Evolutionary conservation across 1,140 invertebrate species (phyloP), one percentile per base, ranked within the genome.

Genomic region (Neotoxoptera formosana): DNA sequence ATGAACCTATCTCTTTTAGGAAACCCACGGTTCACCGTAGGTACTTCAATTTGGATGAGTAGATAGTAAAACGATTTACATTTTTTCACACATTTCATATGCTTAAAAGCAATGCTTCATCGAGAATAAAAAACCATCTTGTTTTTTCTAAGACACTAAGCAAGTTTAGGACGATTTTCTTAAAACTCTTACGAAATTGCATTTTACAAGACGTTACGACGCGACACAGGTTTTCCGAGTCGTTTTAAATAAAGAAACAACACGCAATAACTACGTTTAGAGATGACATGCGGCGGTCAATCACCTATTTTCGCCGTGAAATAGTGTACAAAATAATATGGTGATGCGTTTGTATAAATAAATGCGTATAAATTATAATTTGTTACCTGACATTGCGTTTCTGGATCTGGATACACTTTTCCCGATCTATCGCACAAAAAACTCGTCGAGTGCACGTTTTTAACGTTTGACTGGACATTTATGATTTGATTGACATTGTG

Each of bases 361-460:
- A n/a, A 0, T 17, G 4, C n/a, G n/a, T 14, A 60, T 60, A 30
- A 60, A 60, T 60, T 60, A 67, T 20, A 83, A 83, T 36, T 41
- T 30, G n/a, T 94, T 91, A 94, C 94, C 94, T 94, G 94, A 36
- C 94, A 94, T 47, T 93, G 94, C 17, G 94, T 94, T 53, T 94
- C 93, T 14, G 93, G 94, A 93, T 94, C 94, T 20, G 94, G 89
- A 45, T 94, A 93, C 91, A 94, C 94, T 89, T 93, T 87, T 56
- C 94, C 94, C 1, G 93, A 90, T 41, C 87, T 93, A 56, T 93
- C 93, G 47, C 94, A 94, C 41, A 81, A 36, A 93, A 94, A 94
- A 2, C 60, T 67, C 1, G 94, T 94, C 9, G 45, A 60, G 7
- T 94, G 94, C 1, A 94, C 88, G 6, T 76, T 83, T 23, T 87